These are phyloP conservation scores for Aleiodes alternator DNA, from an alignment of 2,888 invertebrate genomes.

Conservation along the genomic window DNA sequence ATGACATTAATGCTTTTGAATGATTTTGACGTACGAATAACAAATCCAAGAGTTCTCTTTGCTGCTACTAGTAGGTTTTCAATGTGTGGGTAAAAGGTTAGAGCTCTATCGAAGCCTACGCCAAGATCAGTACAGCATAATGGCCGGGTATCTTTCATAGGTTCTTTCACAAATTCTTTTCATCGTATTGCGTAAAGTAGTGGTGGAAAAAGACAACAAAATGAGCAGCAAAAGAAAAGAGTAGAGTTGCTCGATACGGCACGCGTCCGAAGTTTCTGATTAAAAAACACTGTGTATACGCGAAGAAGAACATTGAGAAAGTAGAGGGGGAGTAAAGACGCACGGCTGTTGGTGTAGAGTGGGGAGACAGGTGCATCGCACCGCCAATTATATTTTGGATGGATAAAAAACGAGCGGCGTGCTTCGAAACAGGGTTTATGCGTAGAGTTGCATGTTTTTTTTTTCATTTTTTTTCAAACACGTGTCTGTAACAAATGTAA, in stretches of 20 bases:
- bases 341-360: constrained; percentile 52
- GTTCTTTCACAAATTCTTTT: constrained; percentile 39
- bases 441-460: constrained; percentile 14
- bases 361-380: constrained; percentile 74
- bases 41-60: too few species aligned
- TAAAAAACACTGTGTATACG: constrained; percentile 36
- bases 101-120: too few species aligned
- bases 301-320: constrained; percentile 53
- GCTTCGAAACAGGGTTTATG: constrained; percentile 51
- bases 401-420: constrained; percentile 58
- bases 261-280: constrained; percentile 49
- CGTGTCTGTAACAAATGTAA: constrained; percentile 29
- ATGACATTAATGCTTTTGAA: too few species aligned
- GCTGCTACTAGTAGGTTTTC: not conserved
- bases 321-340: constrained; percentile 48
- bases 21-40: too few species aligned
- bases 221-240: not conserved
- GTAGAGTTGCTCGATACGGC: constrained; percentile 40
- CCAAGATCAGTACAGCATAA: too few species aligned
- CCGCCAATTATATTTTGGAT: constrained; percentile 75
- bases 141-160: constrained; percentile 44
- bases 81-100: too few species aligned
- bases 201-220: not conserved
- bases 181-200: constrained; percentile 5
- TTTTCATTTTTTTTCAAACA: not conserved